Conservation (phyloP, 2,797 vertebrate species). For the Falco naumanni region DNA sequence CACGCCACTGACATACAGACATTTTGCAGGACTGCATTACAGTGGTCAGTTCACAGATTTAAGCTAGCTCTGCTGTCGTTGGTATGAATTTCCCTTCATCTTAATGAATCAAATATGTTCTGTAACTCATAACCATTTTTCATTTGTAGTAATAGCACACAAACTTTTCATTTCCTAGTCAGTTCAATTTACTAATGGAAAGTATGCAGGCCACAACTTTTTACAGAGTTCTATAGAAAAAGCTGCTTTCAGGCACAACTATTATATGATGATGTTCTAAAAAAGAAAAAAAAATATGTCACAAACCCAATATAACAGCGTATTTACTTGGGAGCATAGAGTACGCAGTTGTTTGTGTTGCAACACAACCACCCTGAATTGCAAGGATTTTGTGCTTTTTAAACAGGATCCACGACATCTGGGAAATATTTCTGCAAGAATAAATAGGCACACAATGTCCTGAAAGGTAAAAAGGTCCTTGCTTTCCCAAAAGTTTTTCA, state of each 20-base stretch:
- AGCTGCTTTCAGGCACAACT: not conserved
- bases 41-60: not conserved
- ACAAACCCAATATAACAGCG: not conserved
- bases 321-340: slow-evolving; percentile 3
- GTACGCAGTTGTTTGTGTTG: not conserved
- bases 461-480: not conserved
- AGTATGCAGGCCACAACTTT: not conserved
- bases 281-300: not conserved
- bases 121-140: not conserved
- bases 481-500: not conserved
- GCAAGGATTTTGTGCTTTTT: not conserved
- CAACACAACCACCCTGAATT: not conserved
- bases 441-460: not conserved
- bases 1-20: fast-evolving
- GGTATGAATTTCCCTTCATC: not conserved
- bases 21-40: not conserved
- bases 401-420: slow-evolving; percentile 15
- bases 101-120: slow-evolving; percentile 14
- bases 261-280: not conserved
- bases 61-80: not conserved
- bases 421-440: slow-evolving; percentile 8
- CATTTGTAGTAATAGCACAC: not conserved
- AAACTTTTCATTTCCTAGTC: slow-evolving; percentile 1
- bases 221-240: not conserved
- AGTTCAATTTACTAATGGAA: not conserved